phyloP scores from a whole-genome alignment of 2,888 invertebrate species.

The Phalera bucephala region DNA sequence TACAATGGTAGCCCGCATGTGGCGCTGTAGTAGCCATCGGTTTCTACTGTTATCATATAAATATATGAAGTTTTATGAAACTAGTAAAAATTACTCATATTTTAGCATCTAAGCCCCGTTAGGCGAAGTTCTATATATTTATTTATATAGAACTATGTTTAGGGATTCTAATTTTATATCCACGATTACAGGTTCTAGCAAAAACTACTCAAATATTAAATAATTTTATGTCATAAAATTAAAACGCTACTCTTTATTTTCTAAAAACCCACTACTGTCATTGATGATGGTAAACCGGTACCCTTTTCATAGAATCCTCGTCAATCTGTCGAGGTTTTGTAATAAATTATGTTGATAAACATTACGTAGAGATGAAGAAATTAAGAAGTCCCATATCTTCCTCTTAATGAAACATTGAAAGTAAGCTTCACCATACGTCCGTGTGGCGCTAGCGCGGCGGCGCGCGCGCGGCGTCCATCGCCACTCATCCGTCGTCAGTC shows the following conservation, averaged over 20 bases:
- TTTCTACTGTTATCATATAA: slow-evolving; percentile 57
- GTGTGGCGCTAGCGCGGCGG: slow-evolving; percentile 1
- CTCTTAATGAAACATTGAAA: slow-evolving; percentile 25
- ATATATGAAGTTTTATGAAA: slow-evolving; percentile 52
- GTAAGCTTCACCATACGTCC: slow-evolving; percentile 20
- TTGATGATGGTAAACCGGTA: slow-evolving; percentile 62
- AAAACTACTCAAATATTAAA: slow-evolving; percentile 68
- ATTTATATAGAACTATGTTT: slow-evolving; percentile 68
- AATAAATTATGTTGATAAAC: slow-evolving; percentile 21
- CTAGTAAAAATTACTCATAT: slow-evolving; percentile 63
- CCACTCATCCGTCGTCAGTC: slow-evolving; percentile 49
- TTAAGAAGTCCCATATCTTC: too few relatives aligned
- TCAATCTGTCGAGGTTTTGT: slow-evolving; percentile 71
- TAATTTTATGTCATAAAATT: slow-evolving; percentile 60
- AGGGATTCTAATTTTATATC: slow-evolving; percentile 65
- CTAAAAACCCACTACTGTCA: slow-evolving; percentile 73
- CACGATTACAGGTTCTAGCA: slow-evolving; percentile 76
- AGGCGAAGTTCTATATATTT: slow-evolving; percentile 69
- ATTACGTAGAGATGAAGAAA: not conserved
- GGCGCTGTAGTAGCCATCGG: slow-evolving; percentile 58
- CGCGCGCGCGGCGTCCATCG: slow-evolving; percentile 26
- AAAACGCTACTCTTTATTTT: slow-evolving; percentile 65
- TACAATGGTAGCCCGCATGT: slow-evolving; percentile 49
- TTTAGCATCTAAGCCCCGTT: slow-evolving; percentile 83
- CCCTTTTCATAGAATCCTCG: slow-evolving; percentile 69